A percentile compares a stretch with the other conserved stretches of the same genome.
phyloP scores from a whole-genome alignment of 1,140 invertebrate genomes.

The Phortica variegata region DNA sequence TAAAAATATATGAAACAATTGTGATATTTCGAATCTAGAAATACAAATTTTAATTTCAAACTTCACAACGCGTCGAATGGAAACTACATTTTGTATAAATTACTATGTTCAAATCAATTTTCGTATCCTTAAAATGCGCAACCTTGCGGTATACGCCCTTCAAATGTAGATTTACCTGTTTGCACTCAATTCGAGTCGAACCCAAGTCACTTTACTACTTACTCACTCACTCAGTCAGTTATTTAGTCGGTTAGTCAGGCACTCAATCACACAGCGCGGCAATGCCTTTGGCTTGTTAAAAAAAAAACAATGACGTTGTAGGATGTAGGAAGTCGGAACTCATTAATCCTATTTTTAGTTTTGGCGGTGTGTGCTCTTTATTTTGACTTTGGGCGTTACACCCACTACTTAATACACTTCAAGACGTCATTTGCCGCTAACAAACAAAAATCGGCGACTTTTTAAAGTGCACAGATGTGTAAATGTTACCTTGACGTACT shows the following conservation, averaged over 20 bases:
- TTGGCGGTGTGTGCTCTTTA: slow-evolving; percentile 30
- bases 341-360: slow-evolving; percentile 30
- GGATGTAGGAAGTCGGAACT: slow-evolving; percentile 47
- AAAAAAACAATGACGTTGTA: too few species aligned
- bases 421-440: too few species aligned
- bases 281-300: too few species aligned
- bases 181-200: slow-evolving; percentile 42
- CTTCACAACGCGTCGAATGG: background rate
- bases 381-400: slow-evolving; percentile 24
- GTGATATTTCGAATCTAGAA: too few species aligned
- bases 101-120: slow-evolving; percentile 43
- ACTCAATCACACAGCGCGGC: too few species aligned
- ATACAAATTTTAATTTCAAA: too few species aligned
- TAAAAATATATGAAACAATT: too few species aligned
- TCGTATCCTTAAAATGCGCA: slow-evolving; percentile 14
- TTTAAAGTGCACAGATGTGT: too few species aligned
- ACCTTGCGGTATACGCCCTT: too few species aligned
- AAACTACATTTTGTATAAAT: slow-evolving; percentile 23
- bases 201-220: slow-evolving; percentile 29
- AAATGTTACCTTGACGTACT: too few species aligned
- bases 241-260: too few species aligned
- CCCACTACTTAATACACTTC: slow-evolving; percentile 21
- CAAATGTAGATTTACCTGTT: slow-evolving; percentile 42
- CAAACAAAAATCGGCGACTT: too few species aligned
- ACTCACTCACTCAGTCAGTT: background rate